Evolutionary conservation across 1,140 invertebrate species (phyloP).

Genomic region (Lepidotrigona ventralis): DNA sequence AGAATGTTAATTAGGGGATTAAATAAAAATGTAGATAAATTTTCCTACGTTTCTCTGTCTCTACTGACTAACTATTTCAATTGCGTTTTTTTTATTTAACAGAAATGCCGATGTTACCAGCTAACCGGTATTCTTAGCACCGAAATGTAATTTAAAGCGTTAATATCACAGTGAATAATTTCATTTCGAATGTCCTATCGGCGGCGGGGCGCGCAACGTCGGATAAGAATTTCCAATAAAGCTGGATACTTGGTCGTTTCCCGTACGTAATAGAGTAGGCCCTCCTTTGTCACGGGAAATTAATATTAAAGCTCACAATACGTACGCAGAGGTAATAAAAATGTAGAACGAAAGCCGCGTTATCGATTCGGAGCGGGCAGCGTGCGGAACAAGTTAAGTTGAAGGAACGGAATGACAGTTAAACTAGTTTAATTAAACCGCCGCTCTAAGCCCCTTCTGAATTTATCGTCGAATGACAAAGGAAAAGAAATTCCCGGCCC

Average conservation of each 20-base stretch:
- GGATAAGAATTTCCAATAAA: constrained; percentile 13
- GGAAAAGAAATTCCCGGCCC: constrained; percentile 48
- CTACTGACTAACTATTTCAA: no score
- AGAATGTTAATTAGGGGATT: no score
- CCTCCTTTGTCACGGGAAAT: constrained; percentile 37
- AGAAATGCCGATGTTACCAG: not conserved
- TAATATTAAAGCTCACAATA: constrained; percentile 47
- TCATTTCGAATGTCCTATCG: not conserved
- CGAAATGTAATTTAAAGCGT: not conserved
- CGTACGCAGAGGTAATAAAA: constrained; percentile 41
- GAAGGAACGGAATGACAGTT: constrained; percentile 55
- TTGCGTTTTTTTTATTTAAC: not conserved
- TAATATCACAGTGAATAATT: constrained; percentile 14
- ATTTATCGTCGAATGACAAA: constrained; percentile 68
- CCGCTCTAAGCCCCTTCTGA: constrained; percentile 61
- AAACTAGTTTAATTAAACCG: constrained; percentile 73
- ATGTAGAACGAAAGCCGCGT: constrained; percentile 18
- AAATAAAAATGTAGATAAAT: no score
- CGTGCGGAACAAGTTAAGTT: constrained; percentile 36
- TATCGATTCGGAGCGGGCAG: constrained; percentile 46
- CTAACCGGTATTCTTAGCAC: no score
- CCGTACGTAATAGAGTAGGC: constrained; percentile 1
- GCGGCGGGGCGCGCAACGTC: not conserved
- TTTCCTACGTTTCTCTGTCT: no score
- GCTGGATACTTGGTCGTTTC: constrained; percentile 1